Evolutionary conservation across 2,888 invertebrate species (phyloP).

Genomic region (Xylota segnis): DNA sequence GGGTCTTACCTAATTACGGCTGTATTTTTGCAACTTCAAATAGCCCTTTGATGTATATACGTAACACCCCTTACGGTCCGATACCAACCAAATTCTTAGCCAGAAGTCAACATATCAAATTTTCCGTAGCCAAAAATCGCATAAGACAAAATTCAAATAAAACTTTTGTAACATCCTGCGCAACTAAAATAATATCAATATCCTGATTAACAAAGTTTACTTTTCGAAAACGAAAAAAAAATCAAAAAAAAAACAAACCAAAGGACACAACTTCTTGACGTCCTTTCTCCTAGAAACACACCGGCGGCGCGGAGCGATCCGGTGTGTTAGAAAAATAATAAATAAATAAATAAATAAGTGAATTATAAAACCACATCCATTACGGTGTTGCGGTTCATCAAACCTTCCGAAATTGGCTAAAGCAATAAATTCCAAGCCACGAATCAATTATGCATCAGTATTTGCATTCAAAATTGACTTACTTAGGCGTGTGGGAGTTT

Average conservation of each 20-base stretch:
- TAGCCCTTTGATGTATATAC: too few relatives aligned
- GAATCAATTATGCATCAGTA: conserved; percentile 74
- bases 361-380: conserved; percentile 54
- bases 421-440: conserved; percentile 58
- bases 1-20: too few relatives aligned
- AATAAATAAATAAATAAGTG: conserved; percentile 46
- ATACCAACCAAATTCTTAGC: too few relatives aligned
- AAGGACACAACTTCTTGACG: background rate
- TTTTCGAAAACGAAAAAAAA: background rate
- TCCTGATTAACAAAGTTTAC: background rate
- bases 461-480: conserved; percentile 73
- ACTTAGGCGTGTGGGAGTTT: conserved; percentile 21
- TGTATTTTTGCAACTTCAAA: too few relatives aligned
- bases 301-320: background rate
- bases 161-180: background rate
- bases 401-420: conserved; percentile 43
- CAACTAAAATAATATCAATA: background rate
- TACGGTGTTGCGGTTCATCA: conserved; percentile 22
- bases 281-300: background rate
- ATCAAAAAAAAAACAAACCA: too few relatives aligned
- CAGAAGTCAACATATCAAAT: background rate
- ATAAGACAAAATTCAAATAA: background rate
- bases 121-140: background rate
- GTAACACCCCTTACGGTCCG: too few relatives aligned
- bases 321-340: background rate